phyloP scores from a whole-genome alignment of 2,888 invertebrate species.

The Merodon equestris region DNA sequence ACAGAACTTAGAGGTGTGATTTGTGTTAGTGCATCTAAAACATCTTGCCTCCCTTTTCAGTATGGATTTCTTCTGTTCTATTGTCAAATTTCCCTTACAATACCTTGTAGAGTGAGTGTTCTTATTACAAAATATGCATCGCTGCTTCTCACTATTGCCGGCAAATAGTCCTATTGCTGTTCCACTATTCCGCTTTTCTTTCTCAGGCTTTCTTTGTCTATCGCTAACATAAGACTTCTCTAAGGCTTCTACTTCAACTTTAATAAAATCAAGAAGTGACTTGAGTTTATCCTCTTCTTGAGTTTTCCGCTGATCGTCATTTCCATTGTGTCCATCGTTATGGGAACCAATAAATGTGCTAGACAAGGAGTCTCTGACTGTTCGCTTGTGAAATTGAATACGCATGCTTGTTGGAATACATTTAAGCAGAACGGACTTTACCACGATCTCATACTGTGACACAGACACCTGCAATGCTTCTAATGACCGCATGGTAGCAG shows the following conservation, averaged over 20 bases:
- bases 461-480: conserved; percentile 48
- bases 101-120: conserved; percentile 25
- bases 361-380: conserved; percentile 5
- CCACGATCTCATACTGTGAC: conserved; percentile 51
- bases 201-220: conserved; percentile 11
- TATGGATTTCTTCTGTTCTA: background rate
- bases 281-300: conserved; percentile 14
- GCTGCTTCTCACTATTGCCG: conserved; percentile 4
- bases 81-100: background rate
- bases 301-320: conserved; percentile 2
- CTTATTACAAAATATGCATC: conserved; percentile 40
- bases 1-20: conserved; percentile 52
- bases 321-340: background rate
- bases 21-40: conserved; percentile 47
- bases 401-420: conserved; percentile 45
- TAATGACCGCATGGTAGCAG: conserved; percentile 47
- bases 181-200: no score
- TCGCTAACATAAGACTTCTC: conserved; percentile 51
- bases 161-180: conserved; percentile 29
- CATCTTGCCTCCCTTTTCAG: conserved; percentile 39
- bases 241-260: conserved; percentile 48
- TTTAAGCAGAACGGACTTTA: conserved; percentile 46
- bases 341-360: background rate
- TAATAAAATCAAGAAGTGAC: conserved; percentile 37
- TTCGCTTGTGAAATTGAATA: conserved; percentile 31